These are phyloP conservation scores for Bruchidius siliquastri DNA, from an alignment of 2,888 invertebrate genomes.

Conservation along the genomic window DNA sequence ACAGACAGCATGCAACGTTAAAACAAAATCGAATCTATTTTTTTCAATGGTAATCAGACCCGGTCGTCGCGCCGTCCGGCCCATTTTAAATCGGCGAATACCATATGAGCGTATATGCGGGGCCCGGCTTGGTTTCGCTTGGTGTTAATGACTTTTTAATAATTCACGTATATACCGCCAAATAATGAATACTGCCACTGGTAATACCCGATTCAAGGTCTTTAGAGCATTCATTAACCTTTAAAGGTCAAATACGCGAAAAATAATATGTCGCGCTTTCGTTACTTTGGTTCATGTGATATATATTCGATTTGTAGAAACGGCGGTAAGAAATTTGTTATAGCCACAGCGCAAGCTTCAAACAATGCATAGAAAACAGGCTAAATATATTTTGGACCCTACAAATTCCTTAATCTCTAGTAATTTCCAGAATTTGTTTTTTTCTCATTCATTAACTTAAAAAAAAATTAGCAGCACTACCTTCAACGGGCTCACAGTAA, in stretches of 20 bases:
- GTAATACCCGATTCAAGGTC: conserved; percentile 36
- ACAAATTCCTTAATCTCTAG: too few species aligned
- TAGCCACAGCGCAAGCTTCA: too few species aligned
- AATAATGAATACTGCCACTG: neutral
- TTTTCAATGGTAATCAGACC: neutral
- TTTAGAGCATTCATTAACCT: conserved; percentile 47
- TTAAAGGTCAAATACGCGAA: conserved; percentile 38
- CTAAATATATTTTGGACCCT: too few species aligned
- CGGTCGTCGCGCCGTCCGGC: neutral
- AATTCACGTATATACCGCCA: neutral
- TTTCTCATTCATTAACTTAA: too few species aligned
- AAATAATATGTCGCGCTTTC: neutral
- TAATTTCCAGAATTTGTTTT: too few species aligned
- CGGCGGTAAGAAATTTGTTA: too few species aligned
- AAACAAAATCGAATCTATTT: neutral
- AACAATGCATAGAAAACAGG: too few species aligned
- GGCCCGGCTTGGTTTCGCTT: neutral
- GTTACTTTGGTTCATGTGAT: neutral
- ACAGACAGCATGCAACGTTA: neutral
- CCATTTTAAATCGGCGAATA: neutral
- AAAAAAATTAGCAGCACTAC: too few species aligned
- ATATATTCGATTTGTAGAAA: neutral
- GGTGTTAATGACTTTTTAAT: neutral
- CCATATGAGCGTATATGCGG: neutral
- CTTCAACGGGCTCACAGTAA: too few species aligned